phyloP scores from a whole-genome alignment of 2,797 vertebrate species.

The Potorous gilbertii region DNA sequence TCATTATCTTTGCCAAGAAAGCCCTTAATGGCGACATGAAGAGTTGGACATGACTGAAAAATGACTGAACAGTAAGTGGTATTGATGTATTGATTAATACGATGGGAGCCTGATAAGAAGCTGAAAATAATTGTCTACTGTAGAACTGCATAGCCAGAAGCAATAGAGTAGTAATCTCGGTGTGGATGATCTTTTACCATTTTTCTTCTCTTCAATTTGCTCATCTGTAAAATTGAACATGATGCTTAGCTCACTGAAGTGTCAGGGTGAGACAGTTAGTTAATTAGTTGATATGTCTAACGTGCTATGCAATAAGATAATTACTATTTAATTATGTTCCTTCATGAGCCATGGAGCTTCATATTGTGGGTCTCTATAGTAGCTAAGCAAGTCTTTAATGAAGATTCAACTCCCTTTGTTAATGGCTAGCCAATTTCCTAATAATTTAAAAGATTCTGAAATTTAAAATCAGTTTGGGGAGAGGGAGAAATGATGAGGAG shows the following conservation, averaged over 20 bases:
- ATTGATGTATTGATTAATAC: not conserved
- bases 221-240: constrained; percentile 51
- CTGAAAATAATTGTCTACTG: constrained; percentile 13
- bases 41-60: not conserved
- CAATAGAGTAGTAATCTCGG: constrained; percentile 30
- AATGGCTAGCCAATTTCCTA: constrained; percentile 56
- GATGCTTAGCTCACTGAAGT: constrained; percentile 55
- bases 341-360: constrained; percentile 47
- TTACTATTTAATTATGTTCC: constrained; percentile 62
- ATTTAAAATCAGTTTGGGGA: constrained; percentile 54
- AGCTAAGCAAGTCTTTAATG: constrained; percentile 56
- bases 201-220: constrained; percentile 9
- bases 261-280: constrained; percentile 35
- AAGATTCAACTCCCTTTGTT: constrained; percentile 73
- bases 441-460: constrained; percentile 68
- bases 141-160: constrained; percentile 27
- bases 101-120: not conserved
- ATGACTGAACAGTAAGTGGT: not conserved
- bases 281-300: constrained; percentile 37
- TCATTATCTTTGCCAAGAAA: not conserved
- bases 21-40: not conserved
- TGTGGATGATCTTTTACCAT: constrained; percentile 1
- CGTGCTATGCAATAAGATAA: constrained; percentile 41
- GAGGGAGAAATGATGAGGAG: constrained; percentile 38
- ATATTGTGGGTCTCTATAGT: constrained; percentile 53